These are phyloP conservation scores for Sturnira hondurensis DNA, from an alignment of 2,113 vertebrate genomes.

Conservation along the genomic window DNA sequence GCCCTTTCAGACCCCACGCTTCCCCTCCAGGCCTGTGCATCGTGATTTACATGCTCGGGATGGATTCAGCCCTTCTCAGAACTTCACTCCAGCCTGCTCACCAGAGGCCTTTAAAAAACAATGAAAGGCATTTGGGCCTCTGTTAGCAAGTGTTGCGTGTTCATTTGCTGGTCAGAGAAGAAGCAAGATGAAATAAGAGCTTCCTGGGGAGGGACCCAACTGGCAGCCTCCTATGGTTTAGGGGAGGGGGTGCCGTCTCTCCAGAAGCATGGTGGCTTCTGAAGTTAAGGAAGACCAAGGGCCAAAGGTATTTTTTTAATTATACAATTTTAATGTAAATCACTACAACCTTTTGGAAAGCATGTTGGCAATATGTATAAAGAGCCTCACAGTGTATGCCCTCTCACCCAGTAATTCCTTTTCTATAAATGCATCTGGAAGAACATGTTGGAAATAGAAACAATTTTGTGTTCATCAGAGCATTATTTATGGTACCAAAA, in stretches of 20 bases:
- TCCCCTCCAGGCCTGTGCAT: neutral
- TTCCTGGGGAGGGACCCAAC: neutral
- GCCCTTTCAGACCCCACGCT: neutral
- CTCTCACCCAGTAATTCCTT: neutral
- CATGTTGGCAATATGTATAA: neutral
- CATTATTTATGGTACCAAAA: neutral
- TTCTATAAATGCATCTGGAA: neutral
- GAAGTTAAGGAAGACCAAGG: neutral
- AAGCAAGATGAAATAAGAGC: neutral
- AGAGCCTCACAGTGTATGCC: neutral
- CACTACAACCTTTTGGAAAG: neutral
- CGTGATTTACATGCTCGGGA: neutral
- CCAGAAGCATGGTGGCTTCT: neutral
- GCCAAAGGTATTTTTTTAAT: neutral
- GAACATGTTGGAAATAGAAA: neutral
- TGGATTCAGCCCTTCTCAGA: neutral
- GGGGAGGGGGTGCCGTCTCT: neutral
- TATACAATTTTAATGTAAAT: neutral
- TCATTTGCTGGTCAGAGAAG: conserved; percentile 3
- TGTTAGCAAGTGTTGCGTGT: neutral
- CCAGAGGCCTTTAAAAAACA: neutral
- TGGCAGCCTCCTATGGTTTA: neutral
- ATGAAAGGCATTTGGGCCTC: neutral
- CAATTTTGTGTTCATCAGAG: neutral
- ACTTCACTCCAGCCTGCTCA: neutral